Conservation (phyloP, 2,888 invertebrate genomes). For the Piscicola geometra region DNA sequence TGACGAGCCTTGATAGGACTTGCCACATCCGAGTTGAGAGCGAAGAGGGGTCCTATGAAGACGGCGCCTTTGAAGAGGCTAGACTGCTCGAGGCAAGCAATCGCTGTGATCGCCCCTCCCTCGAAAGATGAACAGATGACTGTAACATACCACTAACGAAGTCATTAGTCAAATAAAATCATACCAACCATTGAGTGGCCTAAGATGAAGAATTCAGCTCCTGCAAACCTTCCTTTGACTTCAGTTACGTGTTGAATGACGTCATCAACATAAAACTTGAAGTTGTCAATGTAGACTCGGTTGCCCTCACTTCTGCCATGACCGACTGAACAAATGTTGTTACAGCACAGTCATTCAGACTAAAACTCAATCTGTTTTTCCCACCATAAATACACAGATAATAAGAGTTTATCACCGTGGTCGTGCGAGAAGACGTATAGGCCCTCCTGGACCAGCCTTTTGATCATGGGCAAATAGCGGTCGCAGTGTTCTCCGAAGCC, state of each 20-base stretch:
- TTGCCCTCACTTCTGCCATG: conserved; percentile 57
- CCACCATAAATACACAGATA: not conserved
- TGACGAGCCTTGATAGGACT: not conserved
- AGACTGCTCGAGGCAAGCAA: not conserved
- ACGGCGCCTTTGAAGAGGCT: not conserved
- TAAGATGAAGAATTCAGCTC: conserved; percentile 53
- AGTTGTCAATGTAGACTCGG: conserved; percentile 51
- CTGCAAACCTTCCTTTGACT: conserved; percentile 49
- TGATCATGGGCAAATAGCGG: conserved; percentile 47
- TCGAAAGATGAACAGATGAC: not conserved
- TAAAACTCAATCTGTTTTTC: no score
- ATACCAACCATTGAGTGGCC: conserved; percentile 58
- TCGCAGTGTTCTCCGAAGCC: conserved; percentile 50
- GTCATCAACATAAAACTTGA: conserved; percentile 53
- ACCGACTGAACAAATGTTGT: no score
- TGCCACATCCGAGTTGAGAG: not conserved
- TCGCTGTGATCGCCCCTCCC: not conserved
- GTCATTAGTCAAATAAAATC: no score
- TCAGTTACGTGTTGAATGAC: conserved; percentile 53
- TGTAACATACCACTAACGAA: no score
- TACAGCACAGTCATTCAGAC: no score
- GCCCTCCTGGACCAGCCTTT: conserved; percentile 44
- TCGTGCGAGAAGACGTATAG: conserved; percentile 51
- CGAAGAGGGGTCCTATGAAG: not conserved
- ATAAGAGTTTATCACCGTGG: conserved; percentile 46